Evolutionary conservation across 1,140 invertebrate species (phyloP).

Genomic region (Akabosia matsudoensis): DNA sequence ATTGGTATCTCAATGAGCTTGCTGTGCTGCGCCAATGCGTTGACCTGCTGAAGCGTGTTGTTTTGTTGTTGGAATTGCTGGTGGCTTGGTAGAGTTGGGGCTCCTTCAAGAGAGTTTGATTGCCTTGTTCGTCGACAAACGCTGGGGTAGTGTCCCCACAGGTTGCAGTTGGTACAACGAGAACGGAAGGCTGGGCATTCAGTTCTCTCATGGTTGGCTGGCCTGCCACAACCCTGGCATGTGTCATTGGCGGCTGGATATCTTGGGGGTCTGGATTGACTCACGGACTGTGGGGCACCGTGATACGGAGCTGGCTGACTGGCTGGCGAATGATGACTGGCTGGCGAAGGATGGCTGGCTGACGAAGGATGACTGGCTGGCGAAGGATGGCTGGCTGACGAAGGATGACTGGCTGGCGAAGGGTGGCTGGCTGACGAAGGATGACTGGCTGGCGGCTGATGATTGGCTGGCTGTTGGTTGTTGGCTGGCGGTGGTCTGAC

Average conservation of each 20-base stretch:
- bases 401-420: too few relatives aligned
- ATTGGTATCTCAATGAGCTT: neutral
- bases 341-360: neutral
- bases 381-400: neutral
- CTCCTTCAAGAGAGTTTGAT: neutral
- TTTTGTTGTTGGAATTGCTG: neutral
- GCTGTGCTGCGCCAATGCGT: neutral
- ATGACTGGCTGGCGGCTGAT: neutral
- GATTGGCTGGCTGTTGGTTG: too few relatives aligned
- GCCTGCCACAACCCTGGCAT: too few relatives aligned
- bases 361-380: neutral
- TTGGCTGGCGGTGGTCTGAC: neutral
- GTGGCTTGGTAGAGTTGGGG: neutral
- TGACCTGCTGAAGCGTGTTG: neutral
- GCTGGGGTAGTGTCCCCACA: neutral
- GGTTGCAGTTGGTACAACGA: too few relatives aligned
- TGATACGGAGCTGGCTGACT: too few relatives aligned
- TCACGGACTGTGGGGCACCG: too few relatives aligned
- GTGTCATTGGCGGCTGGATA: too few relatives aligned
- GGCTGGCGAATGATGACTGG: neutral
- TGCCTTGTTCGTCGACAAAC: neutral
- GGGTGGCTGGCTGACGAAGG: too few relatives aligned
- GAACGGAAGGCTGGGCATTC: too few relatives aligned
- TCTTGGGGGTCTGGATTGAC: too few relatives aligned
- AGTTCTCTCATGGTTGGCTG: too few relatives aligned